phyloP scores from a whole-genome alignment of 2,797 vertebrate species.

The Takifugu rubripes region DNA sequence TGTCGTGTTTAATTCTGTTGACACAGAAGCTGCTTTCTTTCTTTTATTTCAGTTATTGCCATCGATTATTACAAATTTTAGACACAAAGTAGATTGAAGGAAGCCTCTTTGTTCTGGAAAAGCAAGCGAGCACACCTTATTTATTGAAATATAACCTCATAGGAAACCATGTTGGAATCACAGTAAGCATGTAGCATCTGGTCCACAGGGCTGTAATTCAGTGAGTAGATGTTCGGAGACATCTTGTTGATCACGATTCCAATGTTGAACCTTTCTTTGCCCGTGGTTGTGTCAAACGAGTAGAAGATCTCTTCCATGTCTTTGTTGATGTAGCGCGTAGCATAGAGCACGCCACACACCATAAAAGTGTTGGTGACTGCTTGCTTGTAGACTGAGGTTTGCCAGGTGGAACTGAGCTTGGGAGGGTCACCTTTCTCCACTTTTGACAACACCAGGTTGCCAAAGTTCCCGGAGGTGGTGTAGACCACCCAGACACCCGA shows the following conservation, averaged over 20 bases:
- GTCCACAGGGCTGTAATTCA: conserved; percentile 70
- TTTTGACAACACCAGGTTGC: conserved; percentile 69
- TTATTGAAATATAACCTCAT: conserved; percentile 50
- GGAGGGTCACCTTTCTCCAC: conserved; percentile 33
- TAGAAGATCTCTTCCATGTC: conserved; percentile 75
- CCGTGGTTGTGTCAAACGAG: conserved; percentile 62
- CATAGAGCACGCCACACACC: conserved; percentile 73
- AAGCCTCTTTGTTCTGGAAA: no score
- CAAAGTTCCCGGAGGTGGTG: conserved; percentile 58
- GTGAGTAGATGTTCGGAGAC: conserved; percentile 51
- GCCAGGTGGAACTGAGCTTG: conserved; percentile 55
- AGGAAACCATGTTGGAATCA: conserved; percentile 61
- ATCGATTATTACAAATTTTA: no score
- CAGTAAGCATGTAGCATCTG: conserved; percentile 61
- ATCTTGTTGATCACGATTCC: conserved; percentile 66
- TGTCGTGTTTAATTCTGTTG: no score
- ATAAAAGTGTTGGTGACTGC: conserved; percentile 72
- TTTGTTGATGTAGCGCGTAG: conserved; percentile 58
- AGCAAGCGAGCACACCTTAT: no score
- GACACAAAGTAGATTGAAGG: no score
- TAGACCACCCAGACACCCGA: conserved; percentile 73
- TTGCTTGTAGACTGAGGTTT: conserved; percentile 67
- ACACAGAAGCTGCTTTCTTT: no score
- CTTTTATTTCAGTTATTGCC: no score
- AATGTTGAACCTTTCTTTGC: conserved; percentile 58